Percentiles rank a stretch among this genome's conserved stretches.
Conservation (phyloP, 2,113 vertebrate genomes). For the Argyrosomus japonicus region DNA sequence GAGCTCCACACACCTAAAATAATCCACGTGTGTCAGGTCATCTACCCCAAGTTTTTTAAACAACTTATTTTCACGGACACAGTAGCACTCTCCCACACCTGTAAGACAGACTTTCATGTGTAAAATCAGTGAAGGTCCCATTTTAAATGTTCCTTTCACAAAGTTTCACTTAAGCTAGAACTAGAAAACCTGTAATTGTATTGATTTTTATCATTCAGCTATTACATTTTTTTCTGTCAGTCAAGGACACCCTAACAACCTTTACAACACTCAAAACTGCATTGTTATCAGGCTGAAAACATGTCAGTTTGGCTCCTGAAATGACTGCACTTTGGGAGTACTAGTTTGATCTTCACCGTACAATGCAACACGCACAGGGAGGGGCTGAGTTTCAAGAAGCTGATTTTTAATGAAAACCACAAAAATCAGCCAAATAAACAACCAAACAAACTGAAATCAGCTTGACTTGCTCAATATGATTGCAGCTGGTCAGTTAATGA, state of each 20-base stretch:
- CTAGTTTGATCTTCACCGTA: not conserved
- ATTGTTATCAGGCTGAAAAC: not conserved
- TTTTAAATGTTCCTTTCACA: not conserved
- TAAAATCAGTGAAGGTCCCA: not conserved
- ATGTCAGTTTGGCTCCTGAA: not conserved
- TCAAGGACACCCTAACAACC: not conserved
- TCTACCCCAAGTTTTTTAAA: not conserved
- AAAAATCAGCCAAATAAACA: conserved; percentile 40
- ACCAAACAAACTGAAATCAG: conserved; percentile 18
- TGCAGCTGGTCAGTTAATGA: conserved; percentile 57
- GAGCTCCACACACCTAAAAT: not conserved
- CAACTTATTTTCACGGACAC: not conserved
- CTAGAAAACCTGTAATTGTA: not conserved
- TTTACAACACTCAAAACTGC: not conserved
- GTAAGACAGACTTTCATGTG: not conserved
- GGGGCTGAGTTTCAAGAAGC: conserved; percentile 20
- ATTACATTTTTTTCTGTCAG: not conserved
- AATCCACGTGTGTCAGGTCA: not conserved
- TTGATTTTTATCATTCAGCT: conserved; percentile 6
- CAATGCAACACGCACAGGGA: no score
- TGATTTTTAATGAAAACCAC: conserved; percentile 3
- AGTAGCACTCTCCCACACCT: not conserved
- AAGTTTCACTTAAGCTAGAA: not conserved
- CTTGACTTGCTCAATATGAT: conserved; percentile 25
- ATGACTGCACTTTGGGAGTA: not conserved